phyloP scores from a whole-genome alignment of 2,113 vertebrate species.

The Plecturocebus donacophilus region DNA sequence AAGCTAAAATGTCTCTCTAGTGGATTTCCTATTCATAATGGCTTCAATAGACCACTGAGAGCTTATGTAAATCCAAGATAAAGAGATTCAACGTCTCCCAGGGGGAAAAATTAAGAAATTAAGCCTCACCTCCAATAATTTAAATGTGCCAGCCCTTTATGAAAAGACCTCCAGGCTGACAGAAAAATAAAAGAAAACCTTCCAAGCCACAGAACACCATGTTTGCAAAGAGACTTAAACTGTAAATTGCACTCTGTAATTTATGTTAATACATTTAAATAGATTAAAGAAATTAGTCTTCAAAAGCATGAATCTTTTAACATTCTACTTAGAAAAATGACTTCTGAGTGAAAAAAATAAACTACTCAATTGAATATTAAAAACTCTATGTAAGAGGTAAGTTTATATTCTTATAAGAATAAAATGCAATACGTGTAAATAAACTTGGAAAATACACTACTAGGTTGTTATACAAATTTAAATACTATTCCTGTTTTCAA shows the following conservation, averaged over 20 bases:
- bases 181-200: slow-evolving; percentile 56
- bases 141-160: slow-evolving; percentile 12
- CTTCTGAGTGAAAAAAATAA: slow-evolving; percentile 26
- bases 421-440: slow-evolving; percentile 44
- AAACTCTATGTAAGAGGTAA: slow-evolving; percentile 49
- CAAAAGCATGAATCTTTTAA: slow-evolving; percentile 48
- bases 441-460: background rate
- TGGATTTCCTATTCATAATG: slow-evolving; percentile 34
- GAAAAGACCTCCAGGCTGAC: slow-evolving; percentile 36
- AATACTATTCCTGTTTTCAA: slow-evolving; percentile 42
- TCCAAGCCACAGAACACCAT: background rate
- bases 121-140: slow-evolving; percentile 11
- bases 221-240: slow-evolving; percentile 57
- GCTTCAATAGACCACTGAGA: slow-evolving; percentile 23
- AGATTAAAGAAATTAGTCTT: slow-evolving; percentile 60
- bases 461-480: slow-evolving; percentile 26
- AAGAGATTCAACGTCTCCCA: slow-evolving; percentile 33
- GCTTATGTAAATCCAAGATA: slow-evolving; percentile 42
- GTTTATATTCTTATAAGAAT: slow-evolving; percentile 35
- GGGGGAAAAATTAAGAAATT: slow-evolving; percentile 11
- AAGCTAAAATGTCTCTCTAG: background rate
- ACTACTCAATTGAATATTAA: slow-evolving; percentile 2
- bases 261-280: slow-evolving; percentile 69
- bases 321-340: slow-evolving; percentile 39
- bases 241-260: slow-evolving; percentile 55